phyloP scores from a whole-genome alignment of 37 sponge, comb jelly and placozoan genomes.

The Beroe forskalii region DNA sequence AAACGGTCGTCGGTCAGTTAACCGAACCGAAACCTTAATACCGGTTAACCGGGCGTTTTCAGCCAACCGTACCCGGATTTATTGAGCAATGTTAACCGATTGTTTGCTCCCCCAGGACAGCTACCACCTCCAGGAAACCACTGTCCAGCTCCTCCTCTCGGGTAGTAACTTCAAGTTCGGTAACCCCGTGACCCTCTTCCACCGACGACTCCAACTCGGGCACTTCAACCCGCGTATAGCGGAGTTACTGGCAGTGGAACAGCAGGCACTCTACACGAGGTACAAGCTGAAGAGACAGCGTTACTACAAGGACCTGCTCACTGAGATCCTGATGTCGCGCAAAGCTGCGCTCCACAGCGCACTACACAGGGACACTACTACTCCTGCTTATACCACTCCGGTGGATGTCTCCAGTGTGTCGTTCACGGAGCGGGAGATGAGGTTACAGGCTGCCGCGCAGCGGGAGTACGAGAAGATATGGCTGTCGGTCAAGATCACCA shows the following conservation, averaged over 20 bases:
- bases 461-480: conserved; percentile 62
- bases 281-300: conserved; percentile 25
- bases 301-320: conserved; percentile 33
- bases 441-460: conserved; percentile 25
- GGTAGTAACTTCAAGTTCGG: conserved; percentile 63
- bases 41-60: no score
- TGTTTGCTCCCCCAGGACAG: no score
- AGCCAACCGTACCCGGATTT: no score
- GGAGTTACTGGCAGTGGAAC: conserved; percentile 35
- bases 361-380: not conserved
- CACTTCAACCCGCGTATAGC: conserved; percentile 64
- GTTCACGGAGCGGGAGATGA: conserved; percentile 23
- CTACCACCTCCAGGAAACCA: conserved; percentile 46
- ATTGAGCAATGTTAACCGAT: no score
- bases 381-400: not conserved
- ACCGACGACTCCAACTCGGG: not conserved
- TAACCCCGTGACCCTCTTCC: conserved; percentile 37
- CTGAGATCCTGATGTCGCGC: conserved; percentile 50
- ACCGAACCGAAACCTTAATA: no score
- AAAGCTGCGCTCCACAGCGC: conserved; percentile 9
- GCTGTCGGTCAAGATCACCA: conserved; percentile 48
- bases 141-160: conserved; percentile 45
- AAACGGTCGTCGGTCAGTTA: no score
- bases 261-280: conserved; percentile 14
- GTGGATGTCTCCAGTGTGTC: not conserved